Evolutionary conservation across 2,888 invertebrate species (phyloP), one percentile per base, ranked within the genome.

Genomic region (Altica lythri): DNA sequence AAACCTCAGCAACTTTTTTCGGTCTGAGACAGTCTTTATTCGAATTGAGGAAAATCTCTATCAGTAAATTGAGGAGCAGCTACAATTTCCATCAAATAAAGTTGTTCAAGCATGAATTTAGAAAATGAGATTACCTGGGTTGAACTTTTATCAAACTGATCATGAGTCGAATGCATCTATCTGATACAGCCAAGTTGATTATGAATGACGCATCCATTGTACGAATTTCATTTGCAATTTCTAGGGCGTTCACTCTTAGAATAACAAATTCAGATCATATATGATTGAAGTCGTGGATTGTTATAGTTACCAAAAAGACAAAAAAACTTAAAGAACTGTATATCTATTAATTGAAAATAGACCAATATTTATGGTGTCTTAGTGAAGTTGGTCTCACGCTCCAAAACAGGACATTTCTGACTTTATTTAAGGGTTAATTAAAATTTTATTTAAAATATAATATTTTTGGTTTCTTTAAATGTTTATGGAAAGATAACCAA

Each of bases 121-220:
- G 45, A 45, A 45, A 45, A 45, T 45, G 45, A 18, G 45, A 45
- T 45, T 45, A 45, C 45, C 45, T 45, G 45, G 45, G 17, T 45
- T 45, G 45, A 45, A 45, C 45, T 45, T 45, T 45, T 45, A 45
- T 45, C 45, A 45, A 45, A 45, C 45, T 34, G 45, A 45, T 45
- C 45, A 45, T 32, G 17, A 13, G 19, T 32, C 19, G 30, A 44
- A 30, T 30, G 44, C 44, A 44, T 44, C 44, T 44, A 44, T 44
- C 44, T 38, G 12, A 38, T 38, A 44, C 18, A 27, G n/a, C 30
- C 44, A 44, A 30, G 30, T 30, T 42, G 30, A 44, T 44, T 44
- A 44, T 44, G n/a, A n/a, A n/a, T n/a, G 13, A 19, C 45, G 19
- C 45, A 19, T 45, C 32, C 12, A 32, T 45, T 45, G 32, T 45